Evolutionary conservation across 2,113 vertebrate genomes (phyloP).

Genomic region (Callithrix jacchus): DNA sequence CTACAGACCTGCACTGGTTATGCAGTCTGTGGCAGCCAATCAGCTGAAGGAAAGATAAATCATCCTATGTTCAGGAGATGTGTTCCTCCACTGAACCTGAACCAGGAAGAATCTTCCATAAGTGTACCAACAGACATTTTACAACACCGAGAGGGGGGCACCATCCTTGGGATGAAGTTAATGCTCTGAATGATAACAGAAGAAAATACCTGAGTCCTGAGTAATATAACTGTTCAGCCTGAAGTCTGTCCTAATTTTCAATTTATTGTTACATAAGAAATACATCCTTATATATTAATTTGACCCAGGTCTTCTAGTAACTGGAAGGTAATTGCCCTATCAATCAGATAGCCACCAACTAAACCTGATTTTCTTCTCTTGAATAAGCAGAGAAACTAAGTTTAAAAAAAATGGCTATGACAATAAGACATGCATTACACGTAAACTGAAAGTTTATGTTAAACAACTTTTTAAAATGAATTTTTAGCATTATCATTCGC

Average conservation of each 20-base stretch:
- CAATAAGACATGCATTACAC: neutral
- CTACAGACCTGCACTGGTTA: neutral
- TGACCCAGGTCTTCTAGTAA: neutral
- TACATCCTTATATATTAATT: neutral
- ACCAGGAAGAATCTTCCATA: neutral
- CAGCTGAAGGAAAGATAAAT: neutral
- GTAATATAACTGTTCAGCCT: neutral
- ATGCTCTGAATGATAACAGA: neutral
- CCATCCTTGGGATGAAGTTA: neutral
- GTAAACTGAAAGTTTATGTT: neutral
- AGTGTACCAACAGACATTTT: neutral
- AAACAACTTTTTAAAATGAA: neutral
- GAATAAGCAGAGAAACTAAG: neutral
- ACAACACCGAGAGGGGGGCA: neutral
- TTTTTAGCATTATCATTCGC: neutral
- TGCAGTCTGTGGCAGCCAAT: neutral
- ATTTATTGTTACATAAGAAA: conserved; percentile 21
- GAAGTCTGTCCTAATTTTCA: neutral
- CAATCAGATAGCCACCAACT: neutral
- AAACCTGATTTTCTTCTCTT: neutral
- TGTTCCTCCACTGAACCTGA: neutral
- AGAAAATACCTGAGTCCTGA: neutral
- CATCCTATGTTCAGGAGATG: neutral
- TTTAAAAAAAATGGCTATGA: neutral
- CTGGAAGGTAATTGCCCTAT: neutral